These are phyloP conservation scores for Anthophora plumipes DNA, from an alignment of 2,888 invertebrate species.

Conservation along the genomic window DNA sequence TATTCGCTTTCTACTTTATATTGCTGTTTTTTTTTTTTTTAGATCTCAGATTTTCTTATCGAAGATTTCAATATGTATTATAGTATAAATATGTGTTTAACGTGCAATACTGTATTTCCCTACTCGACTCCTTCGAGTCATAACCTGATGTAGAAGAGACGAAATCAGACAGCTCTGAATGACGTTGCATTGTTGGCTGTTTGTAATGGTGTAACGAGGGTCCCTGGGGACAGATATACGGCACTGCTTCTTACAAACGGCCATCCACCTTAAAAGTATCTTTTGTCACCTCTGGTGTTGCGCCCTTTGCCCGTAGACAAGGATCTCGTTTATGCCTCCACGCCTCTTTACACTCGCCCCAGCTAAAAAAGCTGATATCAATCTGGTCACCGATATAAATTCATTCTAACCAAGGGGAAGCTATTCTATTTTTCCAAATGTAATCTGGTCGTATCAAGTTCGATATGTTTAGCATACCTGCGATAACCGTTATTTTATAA, in stretches of 20 bases:
- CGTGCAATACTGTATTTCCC: conserved; percentile 12
- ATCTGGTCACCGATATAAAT: background rate
- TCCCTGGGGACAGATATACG: conserved; percentile 57
- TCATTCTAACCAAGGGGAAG: background rate
- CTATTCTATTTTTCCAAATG: too few relatives aligned
- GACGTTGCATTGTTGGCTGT: conserved; percentile 49
- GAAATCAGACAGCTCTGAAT: conserved; percentile 54
- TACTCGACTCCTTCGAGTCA: background rate
- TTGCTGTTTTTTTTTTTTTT: conserved; percentile 44
- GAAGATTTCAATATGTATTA: conserved; percentile 36
- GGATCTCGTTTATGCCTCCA: conserved; percentile 36
- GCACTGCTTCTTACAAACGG: conserved; percentile 45
- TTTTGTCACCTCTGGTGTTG: conserved; percentile 51
- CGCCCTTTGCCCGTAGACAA: conserved; percentile 12
- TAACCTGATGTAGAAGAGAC: conserved; percentile 36
- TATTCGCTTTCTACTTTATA: background rate
- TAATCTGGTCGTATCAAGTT: too few relatives aligned
- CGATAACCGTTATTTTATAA: too few relatives aligned
- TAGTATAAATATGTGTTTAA: conserved; percentile 52
- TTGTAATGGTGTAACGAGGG: conserved; percentile 57
- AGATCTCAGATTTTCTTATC: conserved; percentile 24
- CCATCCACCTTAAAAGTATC: conserved; percentile 52
- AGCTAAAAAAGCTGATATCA: background rate
- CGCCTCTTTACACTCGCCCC: background rate
- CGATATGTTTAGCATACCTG: conserved; percentile 31